phyloP scores from a whole-genome alignment of 2,797 vertebrate species.

The Heliangelus exortis region DNA sequence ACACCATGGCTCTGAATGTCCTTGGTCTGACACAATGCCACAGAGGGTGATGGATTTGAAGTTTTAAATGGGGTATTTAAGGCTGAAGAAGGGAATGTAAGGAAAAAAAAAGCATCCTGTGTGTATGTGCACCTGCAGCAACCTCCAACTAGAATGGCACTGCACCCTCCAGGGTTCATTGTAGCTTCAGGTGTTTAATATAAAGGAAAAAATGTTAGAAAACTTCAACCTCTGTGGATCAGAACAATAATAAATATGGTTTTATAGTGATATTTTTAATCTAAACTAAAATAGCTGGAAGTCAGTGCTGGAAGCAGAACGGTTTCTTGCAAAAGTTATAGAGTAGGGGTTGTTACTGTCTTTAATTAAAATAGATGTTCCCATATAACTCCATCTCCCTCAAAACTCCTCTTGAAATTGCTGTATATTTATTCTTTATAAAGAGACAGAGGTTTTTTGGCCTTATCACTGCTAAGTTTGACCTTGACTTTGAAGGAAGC shows the following conservation, averaged over 20 bases:
- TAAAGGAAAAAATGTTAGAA: not conserved
- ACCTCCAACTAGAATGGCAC: not conserved
- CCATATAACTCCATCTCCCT: not conserved
- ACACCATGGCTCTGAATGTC: rapidly evolving
- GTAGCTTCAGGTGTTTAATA: not conserved
- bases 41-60: not conserved
- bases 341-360: not conserved
- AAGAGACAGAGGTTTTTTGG: not conserved
- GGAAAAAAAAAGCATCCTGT: rapidly evolving
- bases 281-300: not conserved
- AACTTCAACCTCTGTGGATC: not conserved
- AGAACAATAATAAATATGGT: not conserved
- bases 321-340: not conserved
- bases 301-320: not conserved
- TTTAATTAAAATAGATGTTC: constrained; percentile 30
- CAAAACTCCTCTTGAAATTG: not conserved
- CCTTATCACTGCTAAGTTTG: not conserved
- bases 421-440: not conserved
- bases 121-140: not conserved
- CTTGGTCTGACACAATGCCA: not conserved
- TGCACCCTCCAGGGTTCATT: not conserved
- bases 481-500: not conserved
- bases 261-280: constrained; percentile 15
- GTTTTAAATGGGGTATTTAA: not conserved
- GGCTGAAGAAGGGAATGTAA: not conserved